Conservation (phyloP, 2,797 vertebrate species). For the Micromesistius poutassou region DNA sequence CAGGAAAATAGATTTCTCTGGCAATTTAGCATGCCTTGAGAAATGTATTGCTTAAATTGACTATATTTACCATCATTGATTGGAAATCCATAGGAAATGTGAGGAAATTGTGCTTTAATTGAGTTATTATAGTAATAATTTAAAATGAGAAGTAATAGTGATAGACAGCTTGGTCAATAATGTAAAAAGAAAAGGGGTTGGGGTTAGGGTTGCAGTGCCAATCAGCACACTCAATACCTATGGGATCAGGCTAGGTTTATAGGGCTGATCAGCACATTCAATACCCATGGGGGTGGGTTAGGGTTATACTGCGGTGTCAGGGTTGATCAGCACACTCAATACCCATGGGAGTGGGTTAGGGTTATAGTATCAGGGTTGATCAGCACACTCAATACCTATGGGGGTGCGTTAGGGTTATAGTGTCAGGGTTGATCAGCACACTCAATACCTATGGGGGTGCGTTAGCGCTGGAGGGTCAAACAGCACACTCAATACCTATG, state of each 20-base stretch:
- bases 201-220: slow-evolving; percentile 15
- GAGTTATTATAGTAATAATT: not conserved
- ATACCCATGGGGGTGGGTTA: slow-evolving; percentile 28
- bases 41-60: too few relatives aligned
- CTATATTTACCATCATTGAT: not conserved
- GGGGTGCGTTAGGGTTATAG: too few relatives aligned
- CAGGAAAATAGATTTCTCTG: too few relatives aligned
- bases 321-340: slow-evolving; percentile 51
- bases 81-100: not conserved
- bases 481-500: too few relatives aligned
- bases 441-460: too few relatives aligned
- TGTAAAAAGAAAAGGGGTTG: slow-evolving; percentile 5
- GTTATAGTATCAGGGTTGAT: not conserved
- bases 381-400: too few relatives aligned
- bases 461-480: not conserved
- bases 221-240: slow-evolving; percentile 50
- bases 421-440: too few relatives aligned
- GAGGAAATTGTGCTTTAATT: not conserved
- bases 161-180: slow-evolving; percentile 1
- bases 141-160: not conserved
- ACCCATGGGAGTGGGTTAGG: slow-evolving; percentile 8
- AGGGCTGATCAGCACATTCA: slow-evolving; percentile 38
- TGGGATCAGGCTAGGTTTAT: not conserved
- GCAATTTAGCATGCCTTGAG: too few relatives aligned
- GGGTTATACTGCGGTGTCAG: slow-evolving; percentile 1